Evolutionary conservation across 2,113 vertebrate species (phyloP), one percentile per base, ranked within the genome.

Genomic region (Falco punctatus): DNA sequence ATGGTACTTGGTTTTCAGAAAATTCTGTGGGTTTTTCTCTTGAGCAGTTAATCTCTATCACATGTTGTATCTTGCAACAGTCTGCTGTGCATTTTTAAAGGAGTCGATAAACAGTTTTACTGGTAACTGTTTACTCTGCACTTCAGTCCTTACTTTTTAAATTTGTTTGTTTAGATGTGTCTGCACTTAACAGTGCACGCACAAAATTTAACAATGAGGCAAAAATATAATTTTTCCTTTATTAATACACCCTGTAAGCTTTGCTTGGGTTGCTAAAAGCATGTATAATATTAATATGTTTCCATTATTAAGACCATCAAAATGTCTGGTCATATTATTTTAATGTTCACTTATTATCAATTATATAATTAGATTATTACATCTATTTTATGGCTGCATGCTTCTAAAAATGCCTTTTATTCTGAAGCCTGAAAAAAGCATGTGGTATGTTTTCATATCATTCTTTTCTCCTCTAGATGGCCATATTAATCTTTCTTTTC

Each of bases 401-500:
- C 44, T 57, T 81, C 73, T 73, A 7, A 79, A 82, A 86, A 30
- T 42, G 26, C 42, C 42, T 78, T 46, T 35, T 79, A n/a, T 55
- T 90, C 64, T 81, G 69, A 88, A 81, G 73, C n/a, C 91, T 92
- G 65, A 81, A 93, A 90, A 82, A 82, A 67, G 30, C 46, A 40
- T 75, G 58, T 94, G 32, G 38, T 40, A 8, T 94, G 65, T 94
- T 95, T 96, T 97, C 93, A 88, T 52, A 91, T 97, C 81, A 89
- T 89, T 89, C 94, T 97, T 94, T 97, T 97, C 93, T 98, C 97
- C 97, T 98, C 97, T 98, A 98, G 97, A 87, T 98, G 97, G 98
- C 98, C 97, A 94, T 97, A 92, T 97, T 97, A 97, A 97, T 97
- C 97, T 96, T 97, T 71, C 86, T 86, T 95, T 97, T 90, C 72